Evolutionary conservation across 2,113 vertebrate species (phyloP).

Genomic region (Pluvianellus socialis): DNA sequence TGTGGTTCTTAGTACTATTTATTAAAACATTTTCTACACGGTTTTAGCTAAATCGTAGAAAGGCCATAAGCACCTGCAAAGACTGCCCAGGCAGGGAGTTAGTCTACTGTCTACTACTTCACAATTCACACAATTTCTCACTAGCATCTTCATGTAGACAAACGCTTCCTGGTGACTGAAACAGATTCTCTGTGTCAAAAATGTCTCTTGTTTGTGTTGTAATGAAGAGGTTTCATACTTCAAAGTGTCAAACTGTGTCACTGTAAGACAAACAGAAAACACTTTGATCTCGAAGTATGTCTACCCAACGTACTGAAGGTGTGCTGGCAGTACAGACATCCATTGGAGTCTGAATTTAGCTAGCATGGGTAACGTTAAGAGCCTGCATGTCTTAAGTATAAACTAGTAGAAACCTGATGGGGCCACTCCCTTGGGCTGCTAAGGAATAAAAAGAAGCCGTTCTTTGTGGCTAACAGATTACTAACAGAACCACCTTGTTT

Average conservation of each 20-base stretch:
- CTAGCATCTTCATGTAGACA: fast-evolving
- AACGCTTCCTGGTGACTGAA: background rate
- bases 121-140: background rate
- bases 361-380: background rate
- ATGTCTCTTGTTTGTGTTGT: background rate
- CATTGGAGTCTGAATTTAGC: background rate
- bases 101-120: background rate
- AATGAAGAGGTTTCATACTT: slow-evolving; percentile 9
- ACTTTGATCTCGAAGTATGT: slow-evolving; percentile 11
- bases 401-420: background rate
- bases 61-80: background rate
- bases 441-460: background rate
- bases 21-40: background rate
- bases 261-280: slow-evolving; percentile 9
- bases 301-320: background rate
- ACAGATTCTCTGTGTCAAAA: slow-evolving; percentile 18
- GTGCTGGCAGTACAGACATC: background rate
- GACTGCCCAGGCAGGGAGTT: background rate
- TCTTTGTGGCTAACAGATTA: background rate
- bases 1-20: background rate
- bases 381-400: background rate
- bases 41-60: background rate
- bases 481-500: background rate
- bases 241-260: background rate
- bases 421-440: background rate